Base-by-base conservation (phyloP, 2,113 vertebrate species). In the Pithys albifrons region DNA sequence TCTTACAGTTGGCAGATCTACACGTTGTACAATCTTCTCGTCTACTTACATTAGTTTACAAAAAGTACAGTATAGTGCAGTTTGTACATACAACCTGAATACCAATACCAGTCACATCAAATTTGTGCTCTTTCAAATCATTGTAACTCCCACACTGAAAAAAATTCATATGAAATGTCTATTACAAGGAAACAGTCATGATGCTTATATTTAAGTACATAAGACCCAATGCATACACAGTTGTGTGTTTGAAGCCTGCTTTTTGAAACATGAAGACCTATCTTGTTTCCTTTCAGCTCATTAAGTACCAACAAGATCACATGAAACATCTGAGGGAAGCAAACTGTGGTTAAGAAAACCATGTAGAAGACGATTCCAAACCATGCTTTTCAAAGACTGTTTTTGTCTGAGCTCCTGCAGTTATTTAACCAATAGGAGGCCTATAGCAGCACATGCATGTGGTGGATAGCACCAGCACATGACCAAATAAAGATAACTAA, bases 41-140 rank as follows among this genome's bases (percentile, higher is more conserved):
- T 96, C 97, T 98, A 92, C 93, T 96, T 96, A 96, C 79, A 90
- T 90, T 89, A 95, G 91, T 95, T 96, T 82, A 97, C 67, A 97
- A 96, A 97, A 95, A 89, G 91, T 97, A 97, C 93, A 93, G 86
- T 92, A 92, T 79, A 97, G 93, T 94, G 95, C 95, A 95, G 87
- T 89, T 88, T 90, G 74, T 91, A 95, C 97, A 96, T 77, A 97
- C 86, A 95, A 95, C 96, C 96, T 95, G 95, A 96, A 88, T 96
- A 94, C 96, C 84, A 84, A 83, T 83, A 89, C 83, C 75, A 95
- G 80, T 73, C 45, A 64, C 82, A 84, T 54, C 76, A 75, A 72
- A 70, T 66, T 96, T 97, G 95, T 97, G 96, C 83, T 97, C 85
- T 96, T 97, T 95, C 67, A 91, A 94, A 95, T 94, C 28, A 96